Evolutionary conservation across 2,888 invertebrate species (phyloP), one percentile per base, ranked within the genome.

Genomic region (Nomada goodeniana): DNA sequence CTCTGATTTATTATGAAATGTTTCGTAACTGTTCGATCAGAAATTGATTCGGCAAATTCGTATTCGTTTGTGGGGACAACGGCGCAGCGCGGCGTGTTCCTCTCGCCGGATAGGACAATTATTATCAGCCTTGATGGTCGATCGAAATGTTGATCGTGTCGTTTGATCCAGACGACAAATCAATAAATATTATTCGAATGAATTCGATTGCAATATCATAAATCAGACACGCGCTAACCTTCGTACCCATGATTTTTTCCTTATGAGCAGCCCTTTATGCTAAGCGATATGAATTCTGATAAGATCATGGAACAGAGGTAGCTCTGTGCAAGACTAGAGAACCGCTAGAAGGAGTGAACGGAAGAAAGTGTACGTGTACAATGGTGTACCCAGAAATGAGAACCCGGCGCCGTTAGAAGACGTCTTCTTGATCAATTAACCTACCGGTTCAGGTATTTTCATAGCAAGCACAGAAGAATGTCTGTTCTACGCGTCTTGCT

Each of bases 381-480:
- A 70, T 61, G 52, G 70, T 50, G 50, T 80, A 64, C 76, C 64
- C 69, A 80, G 84, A 86, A 88, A 88, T 79, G 84, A 85, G 83
- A 84, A 81, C 82, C 65, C 57, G 70, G 69, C 81, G 82, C 91
- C 91, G 91, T 92, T 92, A 91, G 69, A 88, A 88, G 85, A 85
- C 36, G 36, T 86, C 79, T 85, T 89, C 86, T 77, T 76, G 85
- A 88, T 88, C 88, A 89, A 91, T 92, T 90, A 90, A 90, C 89
- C 88, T 88, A 86, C 83, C 75, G 79, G 87, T 89, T 88, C 88
- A 87, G 86, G 88, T 88, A 86, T 82, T 86, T 87, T 84, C 83
- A 72, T 80, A 84, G 80, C 77, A 79, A 44, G 23, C 57, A 63
- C 50, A 15, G 64, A 29, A 74, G 76, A 75, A 76, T 75, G 69